Evolutionary conservation across 1,140 invertebrate genomes (phyloP), one percentile per base, ranked within the genome.

Genomic region (Acromyrmex heyeri): DNA sequence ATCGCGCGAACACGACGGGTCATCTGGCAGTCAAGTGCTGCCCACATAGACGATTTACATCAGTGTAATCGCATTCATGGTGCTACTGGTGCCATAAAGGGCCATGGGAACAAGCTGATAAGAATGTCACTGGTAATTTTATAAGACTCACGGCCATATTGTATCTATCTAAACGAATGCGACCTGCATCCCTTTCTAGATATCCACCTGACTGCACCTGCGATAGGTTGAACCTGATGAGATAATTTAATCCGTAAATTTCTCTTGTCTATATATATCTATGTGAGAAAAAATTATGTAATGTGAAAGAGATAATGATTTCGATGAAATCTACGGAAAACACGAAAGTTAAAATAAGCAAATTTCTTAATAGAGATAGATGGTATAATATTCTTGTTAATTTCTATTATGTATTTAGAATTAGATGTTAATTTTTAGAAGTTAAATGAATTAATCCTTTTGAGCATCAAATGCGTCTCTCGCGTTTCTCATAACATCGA

Each of bases 1-100:
- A 95, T 95, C 95, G 90, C 88, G 91, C 88, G 91, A 93, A 92
- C 90, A 94, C 91, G 92, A 92, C 90, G 94, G 94, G 95, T 95
- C 95, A 95, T 95, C 95, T 95, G 95, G 95, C 94, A 95, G 94
- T 95, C 95, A 95, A 95, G 95, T 95, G 95, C 88, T 78, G 89
- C 90, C 75, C 83, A 90, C 90, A 91, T 92, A 91, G 88, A 91
- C 90, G 91, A 89, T 92, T 83, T 85, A 87, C 81, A 78, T 92
- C 86, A 89, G 87, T 92, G 87, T 91, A 92, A 94, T 94, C 92
- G 82, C 86, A 90, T 91, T 85, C 87, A 93, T 93, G 93, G 93
- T 88, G 93, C 92, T 95, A 94, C 93, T 91, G 93, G 91, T 92
- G 90, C 93, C 91, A 92, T 93, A 92, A 93, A 93, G 91, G 91